Conservation (phyloP, 2,113 vertebrate genomes). For the Bubalus kerabau region DNA sequence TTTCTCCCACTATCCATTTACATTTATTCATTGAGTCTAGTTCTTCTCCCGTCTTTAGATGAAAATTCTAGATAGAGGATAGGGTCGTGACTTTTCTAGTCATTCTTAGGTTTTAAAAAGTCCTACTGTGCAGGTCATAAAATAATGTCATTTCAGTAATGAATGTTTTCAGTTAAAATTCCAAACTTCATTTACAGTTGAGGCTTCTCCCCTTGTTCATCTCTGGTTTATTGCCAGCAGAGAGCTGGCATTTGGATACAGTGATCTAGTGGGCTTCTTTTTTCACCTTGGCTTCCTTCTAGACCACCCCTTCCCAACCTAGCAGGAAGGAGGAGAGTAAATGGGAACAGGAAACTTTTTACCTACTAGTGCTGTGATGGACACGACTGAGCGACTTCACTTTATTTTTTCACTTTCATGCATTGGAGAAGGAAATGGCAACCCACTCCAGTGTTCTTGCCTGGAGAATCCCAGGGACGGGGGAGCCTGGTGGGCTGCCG, state of each 20-base stretch:
- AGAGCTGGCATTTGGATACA: not conserved
- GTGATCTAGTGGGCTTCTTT: not conserved
- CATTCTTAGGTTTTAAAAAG: conserved; percentile 1
- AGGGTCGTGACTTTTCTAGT: not conserved
- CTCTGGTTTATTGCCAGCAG: not conserved
- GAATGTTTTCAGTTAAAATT: not conserved
- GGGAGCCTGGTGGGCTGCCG: too few species aligned
- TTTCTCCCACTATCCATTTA: not conserved
- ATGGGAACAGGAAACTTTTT: not conserved
- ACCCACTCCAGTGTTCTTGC: too few species aligned
- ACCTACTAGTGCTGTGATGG: not conserved
- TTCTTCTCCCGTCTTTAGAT: not conserved
- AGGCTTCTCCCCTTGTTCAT: not conserved
- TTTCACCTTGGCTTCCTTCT: not conserved
- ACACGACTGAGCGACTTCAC: too few species aligned
- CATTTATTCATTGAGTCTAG: not conserved
- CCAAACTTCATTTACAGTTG: not conserved
- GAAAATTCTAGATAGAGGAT: not conserved
- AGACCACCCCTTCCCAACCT: not conserved
- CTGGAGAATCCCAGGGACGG: too few species aligned
- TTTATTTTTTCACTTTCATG: too few species aligned
- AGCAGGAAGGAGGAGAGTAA: not conserved
- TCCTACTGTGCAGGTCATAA: not conserved
- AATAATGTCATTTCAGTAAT: not conserved
- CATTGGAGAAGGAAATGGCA: too few species aligned